Base-by-base conservation (phyloP, 1,140 invertebrate genomes). In the Pachyrhynchus sulphureomaculatus region DNA sequence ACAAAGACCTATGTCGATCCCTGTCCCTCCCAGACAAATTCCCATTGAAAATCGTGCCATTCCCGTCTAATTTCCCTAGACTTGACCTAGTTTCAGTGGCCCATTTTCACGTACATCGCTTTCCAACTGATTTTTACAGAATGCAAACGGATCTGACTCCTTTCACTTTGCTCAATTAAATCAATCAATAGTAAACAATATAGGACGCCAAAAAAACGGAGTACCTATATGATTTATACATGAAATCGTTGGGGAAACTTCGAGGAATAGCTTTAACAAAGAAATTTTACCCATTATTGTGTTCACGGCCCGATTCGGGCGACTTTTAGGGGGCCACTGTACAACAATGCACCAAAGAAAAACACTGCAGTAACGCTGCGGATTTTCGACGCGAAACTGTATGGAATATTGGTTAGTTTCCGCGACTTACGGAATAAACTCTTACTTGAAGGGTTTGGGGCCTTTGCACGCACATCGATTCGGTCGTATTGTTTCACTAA, bases 351-450 rank as follows among this genome's bases (percentile, higher is more conserved):
- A 66, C 58, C 54, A 56, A 58, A 66, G 18, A 42, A 66, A 66
- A 66, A 66, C 61, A 66, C 64, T 62, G 64, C 64, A 66, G 64
- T 66, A 58, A 53, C 49, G 55, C 64, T 66, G 64, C 64, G 61
- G 59, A 57, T 58, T 58, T 62, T 55, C 26, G 13, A 39, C 26
- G 13, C 48, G 47, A 62, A 65, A 45, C 53, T 53, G 59, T 66
- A 62, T 65, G 58, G 59, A 41, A 15, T 45, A 58, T 32, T 33
- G 13, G 52, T 37, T 26, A 62, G 32, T 47, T 55, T 33, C 13
- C n/a, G 17, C 29, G 48, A n/a, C 18, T 37, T 39, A 51, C 36
- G 17, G 23, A 39, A 55, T 26, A 17, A 18, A 29, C 42, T 17
- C 53, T 55, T 62, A 55, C 52, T 62, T 62, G 52, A 32, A 44